Evolutionary conservation across 2,888 invertebrate genomes (phyloP).

Genomic region (Drosophila setosimentum): DNA sequence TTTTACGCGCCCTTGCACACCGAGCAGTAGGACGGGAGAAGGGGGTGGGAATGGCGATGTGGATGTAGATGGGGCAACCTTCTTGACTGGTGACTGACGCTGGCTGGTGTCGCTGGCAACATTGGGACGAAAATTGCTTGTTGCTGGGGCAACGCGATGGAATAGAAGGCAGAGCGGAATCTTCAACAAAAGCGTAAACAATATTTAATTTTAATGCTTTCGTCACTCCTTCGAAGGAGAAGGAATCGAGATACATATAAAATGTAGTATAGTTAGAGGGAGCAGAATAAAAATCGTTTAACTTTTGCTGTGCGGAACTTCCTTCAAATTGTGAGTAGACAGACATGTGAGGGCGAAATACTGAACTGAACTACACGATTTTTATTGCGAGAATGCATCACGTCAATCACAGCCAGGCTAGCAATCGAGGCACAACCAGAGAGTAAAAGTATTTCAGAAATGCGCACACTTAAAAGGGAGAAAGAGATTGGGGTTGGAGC

Average conservation of each 20-base stretch:
- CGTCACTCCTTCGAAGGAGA: conserved; percentile 49
- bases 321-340: conserved; percentile 11
- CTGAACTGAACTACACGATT: conserved; percentile 29
- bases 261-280: not conserved
- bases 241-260: conserved; percentile 1
- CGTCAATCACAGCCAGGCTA: conserved; percentile 49
- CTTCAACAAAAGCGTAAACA: conserved; percentile 63
- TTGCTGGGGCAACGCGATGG: conserved; percentile 58
- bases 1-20: conserved; percentile 81
- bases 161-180: conserved; percentile 55
- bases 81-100: conserved; percentile 16
- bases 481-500: not conserved
- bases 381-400: conserved; percentile 54
- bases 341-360: conserved; percentile 13
- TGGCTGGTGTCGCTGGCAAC: conserved; percentile 49
- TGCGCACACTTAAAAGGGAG: conserved; percentile 27
- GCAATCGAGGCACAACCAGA: conserved; percentile 32
- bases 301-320: conserved; percentile 60
- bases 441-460: conserved; percentile 53
- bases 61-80: not conserved
- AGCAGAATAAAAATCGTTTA: conserved; percentile 47
- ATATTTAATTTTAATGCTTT: conserved; percentile 77
- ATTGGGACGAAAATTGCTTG: conserved; percentile 62
- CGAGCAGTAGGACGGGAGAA: conserved; percentile 39
- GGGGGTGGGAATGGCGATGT: not conserved